phyloP scores from a whole-genome alignment of 2,797 vertebrate species.

The Anguilla marmorata region DNA sequence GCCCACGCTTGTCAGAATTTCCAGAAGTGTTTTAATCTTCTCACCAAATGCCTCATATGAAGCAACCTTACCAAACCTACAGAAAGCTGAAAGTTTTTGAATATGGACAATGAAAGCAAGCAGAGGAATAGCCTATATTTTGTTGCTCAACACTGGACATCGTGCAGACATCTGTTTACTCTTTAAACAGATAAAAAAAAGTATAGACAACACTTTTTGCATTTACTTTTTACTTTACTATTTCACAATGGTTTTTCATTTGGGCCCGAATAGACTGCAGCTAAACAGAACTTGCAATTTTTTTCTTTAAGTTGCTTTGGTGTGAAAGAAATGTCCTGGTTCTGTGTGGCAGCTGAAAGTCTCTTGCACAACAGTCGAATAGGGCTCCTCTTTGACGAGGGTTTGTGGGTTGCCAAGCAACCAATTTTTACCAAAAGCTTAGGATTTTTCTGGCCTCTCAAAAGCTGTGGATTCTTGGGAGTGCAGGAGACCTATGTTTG shows the following conservation, averaged over 20 bases:
- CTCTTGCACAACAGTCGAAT: conserved; percentile 38
- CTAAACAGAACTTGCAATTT: not conserved
- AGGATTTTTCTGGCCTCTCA: conserved; percentile 38
- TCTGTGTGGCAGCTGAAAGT: conserved; percentile 28
- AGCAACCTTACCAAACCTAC: not conserved
- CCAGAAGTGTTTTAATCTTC: not conserved
- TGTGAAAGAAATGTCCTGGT: not conserved
- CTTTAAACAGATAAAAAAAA: not conserved
- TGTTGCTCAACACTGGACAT: not conserved
- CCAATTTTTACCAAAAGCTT: conserved; percentile 40
- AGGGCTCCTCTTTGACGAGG: conserved; percentile 30
- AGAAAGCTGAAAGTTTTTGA: not conserved
- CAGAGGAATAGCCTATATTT: not conserved
- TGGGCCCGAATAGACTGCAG: conserved; percentile 5
- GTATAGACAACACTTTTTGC: not conserved
- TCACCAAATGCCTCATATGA: not conserved
- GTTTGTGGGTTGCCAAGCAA: conserved; percentile 61
- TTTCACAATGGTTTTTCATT: not conserved
- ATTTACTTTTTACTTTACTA: not conserved
- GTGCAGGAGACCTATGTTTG: not conserved
- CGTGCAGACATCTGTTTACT: not conserved
- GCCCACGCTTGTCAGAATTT: not conserved
- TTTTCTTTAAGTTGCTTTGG: conserved; percentile 22
- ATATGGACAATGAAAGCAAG: not conserved
- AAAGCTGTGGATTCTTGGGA: not conserved